A percentile compares a stretch with the other conserved stretches of the same genome.
Evolutionary conservation across 1,140 invertebrate species (phyloP).

Genomic region (Heliconius himera): DNA sequence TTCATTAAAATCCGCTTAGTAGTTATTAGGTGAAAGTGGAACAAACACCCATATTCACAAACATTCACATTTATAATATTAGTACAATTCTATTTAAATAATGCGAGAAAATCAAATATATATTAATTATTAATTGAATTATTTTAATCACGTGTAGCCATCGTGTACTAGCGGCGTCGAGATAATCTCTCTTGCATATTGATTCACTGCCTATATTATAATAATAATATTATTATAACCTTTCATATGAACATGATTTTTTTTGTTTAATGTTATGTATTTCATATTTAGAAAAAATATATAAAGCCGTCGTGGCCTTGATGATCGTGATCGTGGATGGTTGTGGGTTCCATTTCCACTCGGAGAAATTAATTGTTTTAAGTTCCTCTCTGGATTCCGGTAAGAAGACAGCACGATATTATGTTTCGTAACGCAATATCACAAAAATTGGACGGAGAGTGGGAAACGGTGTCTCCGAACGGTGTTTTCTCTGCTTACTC

Average conservation of each 20-base stretch:
- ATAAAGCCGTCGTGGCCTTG: too few species aligned
- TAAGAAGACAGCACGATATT: too few species aligned
- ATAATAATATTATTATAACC: background rate
- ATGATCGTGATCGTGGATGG: background rate
- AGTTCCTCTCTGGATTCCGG: too few species aligned
- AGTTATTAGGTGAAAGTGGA: too few species aligned
- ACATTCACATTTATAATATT: too few species aligned
- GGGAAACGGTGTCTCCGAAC: too few species aligned
- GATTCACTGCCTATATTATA: background rate
- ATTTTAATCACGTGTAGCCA: slow-evolving; percentile 4
- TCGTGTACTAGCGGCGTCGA: slow-evolving; percentile 3
- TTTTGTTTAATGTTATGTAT: background rate
- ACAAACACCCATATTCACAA: too few species aligned
- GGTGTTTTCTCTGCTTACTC: too few species aligned
- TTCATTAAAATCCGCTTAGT: too few species aligned
- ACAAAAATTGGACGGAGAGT: too few species aligned
- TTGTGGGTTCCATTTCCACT: background rate
- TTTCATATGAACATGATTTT: too few species aligned
- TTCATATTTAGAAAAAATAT: too few species aligned
- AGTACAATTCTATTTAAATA: background rate
- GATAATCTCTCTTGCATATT: background rate
- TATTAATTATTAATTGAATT: background rate
- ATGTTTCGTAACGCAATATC: background rate
- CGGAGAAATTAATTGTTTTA: background rate
- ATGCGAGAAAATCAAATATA: slow-evolving; percentile 2